Percentiles rank a stretch among this genome's conserved stretches.
Conservation (phyloP, 2,113 vertebrate genomes). For the Megaleporinus macrocephalus region DNA sequence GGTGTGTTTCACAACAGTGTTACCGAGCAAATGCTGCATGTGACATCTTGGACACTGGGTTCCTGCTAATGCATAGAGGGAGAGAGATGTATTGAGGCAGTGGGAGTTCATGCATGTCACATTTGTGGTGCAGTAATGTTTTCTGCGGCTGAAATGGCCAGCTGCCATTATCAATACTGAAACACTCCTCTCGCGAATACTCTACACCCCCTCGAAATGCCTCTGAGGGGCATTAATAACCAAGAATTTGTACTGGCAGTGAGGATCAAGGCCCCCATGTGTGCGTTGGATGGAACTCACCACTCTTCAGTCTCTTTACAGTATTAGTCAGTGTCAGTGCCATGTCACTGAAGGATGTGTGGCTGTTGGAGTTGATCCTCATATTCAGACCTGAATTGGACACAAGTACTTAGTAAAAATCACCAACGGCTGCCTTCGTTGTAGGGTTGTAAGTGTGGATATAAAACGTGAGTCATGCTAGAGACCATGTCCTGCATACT, state of each 20-base stretch:
- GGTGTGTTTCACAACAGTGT: not conserved
- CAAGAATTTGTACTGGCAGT: not conserved
- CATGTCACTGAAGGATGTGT: not conserved
- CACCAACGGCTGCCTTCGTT: not conserved
- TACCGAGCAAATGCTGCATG: slow-evolving; percentile 8
- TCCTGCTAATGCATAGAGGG: not conserved
- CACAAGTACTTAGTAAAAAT: not conserved
- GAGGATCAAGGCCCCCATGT: not conserved
- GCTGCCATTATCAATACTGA: slow-evolving; percentile 34
- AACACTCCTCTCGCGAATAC: not conserved
- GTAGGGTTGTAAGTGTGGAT: not conserved
- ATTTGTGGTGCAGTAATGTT: slow-evolving; percentile 43
- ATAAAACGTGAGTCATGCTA: slow-evolving; percentile 12
- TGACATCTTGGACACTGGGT: slow-evolving; percentile 8
- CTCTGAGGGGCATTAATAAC: not conserved
- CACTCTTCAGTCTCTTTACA: not conserved
- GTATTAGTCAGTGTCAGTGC: not conserved
- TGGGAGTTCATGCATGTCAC: slow-evolving; percentile 29
- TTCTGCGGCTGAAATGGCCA: slow-evolving; percentile 32
- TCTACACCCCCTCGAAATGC: not conserved
- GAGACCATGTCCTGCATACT: slow-evolving; percentile 1
- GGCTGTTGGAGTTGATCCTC: not conserved
- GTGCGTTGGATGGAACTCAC: slow-evolving; percentile 11
- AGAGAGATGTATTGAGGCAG: slow-evolving; percentile 35
- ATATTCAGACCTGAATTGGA: not conserved